phyloP scores from a whole-genome alignment of 1,140 invertebrate species.

The Ceratosolen fusciceps region DNA sequence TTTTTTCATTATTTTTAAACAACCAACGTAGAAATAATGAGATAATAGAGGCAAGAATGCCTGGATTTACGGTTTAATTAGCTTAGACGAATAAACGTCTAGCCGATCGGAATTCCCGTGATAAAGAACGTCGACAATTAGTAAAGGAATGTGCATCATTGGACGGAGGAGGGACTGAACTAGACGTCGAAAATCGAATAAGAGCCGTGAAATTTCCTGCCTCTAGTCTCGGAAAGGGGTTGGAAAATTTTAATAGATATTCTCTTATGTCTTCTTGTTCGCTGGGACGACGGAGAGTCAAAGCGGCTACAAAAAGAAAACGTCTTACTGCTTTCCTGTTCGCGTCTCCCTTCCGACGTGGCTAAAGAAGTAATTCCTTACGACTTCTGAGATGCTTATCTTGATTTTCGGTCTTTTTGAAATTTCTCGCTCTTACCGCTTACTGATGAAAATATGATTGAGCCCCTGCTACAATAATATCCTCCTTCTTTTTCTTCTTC shows the following conservation, averaged over 20 bases:
- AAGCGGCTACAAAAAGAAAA: slow-evolving; percentile 21
- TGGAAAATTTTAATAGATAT: slow-evolving; percentile 35
- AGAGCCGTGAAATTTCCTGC: slow-evolving; percentile 40
- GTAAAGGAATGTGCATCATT: slow-evolving; percentile 25
- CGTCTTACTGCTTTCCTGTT: slow-evolving; percentile 6
- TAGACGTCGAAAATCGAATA: slow-evolving; percentile 18
- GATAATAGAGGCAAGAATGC: too few relatives aligned
- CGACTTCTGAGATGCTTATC: slow-evolving; percentile 36
- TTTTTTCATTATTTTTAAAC: too few relatives aligned
- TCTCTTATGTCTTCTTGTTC: slow-evolving; percentile 12
- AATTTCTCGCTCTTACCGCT: not conserved
- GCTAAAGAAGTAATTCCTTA: slow-evolving; percentile 20
- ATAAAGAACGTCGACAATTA: slow-evolving; percentile 35
- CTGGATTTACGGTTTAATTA: too few relatives aligned
- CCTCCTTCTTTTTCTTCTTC: not conserved
- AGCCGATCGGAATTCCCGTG: not conserved
- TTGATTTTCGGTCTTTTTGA: slow-evolving; percentile 46
- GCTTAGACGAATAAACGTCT: not conserved
- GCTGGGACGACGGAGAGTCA: not conserved
- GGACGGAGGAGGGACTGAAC: not conserved
- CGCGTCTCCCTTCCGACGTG: not conserved
- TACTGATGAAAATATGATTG: slow-evolving; percentile 33
- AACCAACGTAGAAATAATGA: too few relatives aligned
- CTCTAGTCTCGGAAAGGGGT: slow-evolving; percentile 31
- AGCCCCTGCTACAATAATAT: not conserved